Evolutionary conservation across 2,797 vertebrate species (phyloP).

Genomic region (Hippopotamyrus pictus): DNA sequence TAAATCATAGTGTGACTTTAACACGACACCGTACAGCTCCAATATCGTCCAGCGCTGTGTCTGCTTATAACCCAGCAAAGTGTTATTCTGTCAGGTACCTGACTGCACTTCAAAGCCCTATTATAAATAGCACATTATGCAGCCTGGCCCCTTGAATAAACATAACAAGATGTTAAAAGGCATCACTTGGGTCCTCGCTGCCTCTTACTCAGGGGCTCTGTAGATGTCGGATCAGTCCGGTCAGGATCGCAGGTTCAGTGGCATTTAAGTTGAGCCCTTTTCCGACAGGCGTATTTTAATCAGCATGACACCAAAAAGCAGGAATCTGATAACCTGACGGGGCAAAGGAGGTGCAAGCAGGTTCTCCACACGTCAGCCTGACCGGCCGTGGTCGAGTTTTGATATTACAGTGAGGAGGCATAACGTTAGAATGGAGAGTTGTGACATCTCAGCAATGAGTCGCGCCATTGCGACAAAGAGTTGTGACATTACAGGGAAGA

Average conservation of each 20-base stretch:
- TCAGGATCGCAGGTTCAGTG: background rate
- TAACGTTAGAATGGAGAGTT: background rate
- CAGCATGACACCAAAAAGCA: background rate
- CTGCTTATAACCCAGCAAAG: background rate
- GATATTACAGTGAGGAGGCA: background rate
- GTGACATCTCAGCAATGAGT: background rate
- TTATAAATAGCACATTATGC: slow-evolving; percentile 3
- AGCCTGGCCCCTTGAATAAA: background rate
- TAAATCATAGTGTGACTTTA: background rate
- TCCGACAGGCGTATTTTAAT: background rate
- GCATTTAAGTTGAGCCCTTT: background rate
- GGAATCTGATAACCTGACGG: background rate
- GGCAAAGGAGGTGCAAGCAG: background rate
- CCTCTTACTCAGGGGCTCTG: background rate
- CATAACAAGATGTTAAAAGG: background rate
- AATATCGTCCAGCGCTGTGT: background rate
- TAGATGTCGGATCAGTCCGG: background rate
- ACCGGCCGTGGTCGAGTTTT: background rate
- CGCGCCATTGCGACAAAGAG: background rate
- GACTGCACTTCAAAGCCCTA: background rate
- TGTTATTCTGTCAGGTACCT: background rate
- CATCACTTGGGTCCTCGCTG: background rate
- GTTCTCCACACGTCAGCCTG: background rate
- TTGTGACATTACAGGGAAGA: background rate
- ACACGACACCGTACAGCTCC: background rate